phyloP scores from a whole-genome alignment of 2,797 vertebrate species.

The Myotis daubentonii region DNA sequence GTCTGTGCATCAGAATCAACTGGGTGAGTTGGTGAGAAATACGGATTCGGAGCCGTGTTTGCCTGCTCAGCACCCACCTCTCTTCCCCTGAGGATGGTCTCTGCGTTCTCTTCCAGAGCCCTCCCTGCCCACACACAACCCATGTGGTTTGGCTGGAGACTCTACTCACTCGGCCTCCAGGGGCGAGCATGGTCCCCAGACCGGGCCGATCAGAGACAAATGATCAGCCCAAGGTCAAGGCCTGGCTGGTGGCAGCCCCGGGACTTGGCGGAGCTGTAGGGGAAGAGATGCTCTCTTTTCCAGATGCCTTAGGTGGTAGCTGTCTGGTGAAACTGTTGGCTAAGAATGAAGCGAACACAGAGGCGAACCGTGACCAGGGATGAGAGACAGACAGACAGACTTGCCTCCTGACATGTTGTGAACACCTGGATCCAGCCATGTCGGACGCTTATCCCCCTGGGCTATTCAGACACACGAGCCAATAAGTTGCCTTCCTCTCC shows the following conservation, averaged over 20 bases:
- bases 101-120: not conserved
- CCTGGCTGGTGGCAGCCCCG: not conserved
- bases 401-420: not conserved
- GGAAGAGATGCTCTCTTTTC: not conserved
- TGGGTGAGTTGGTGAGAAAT: not conserved
- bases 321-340: not conserved
- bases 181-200: not conserved
- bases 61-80: not conserved
- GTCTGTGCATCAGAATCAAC: not conserved
- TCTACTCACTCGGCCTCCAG: not conserved
- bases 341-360: slow-evolving; percentile 1
- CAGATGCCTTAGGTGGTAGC: not conserved
- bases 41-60: not conserved
- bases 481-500: not conserved
- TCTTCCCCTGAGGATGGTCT: not conserved
- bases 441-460: not conserved
- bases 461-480: not conserved
- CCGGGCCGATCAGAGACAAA: not conserved
- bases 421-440: not conserved
- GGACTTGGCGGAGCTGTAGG: not conserved
- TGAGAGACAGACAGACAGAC: not conserved
- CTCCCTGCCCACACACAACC: too few relatives aligned
- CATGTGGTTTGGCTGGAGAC: not conserved
- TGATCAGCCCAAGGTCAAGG: not conserved
- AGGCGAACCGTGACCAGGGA: not conserved